Evolutionary conservation across 2,888 invertebrate species (phyloP).

Genomic region (Drosophila barbarae): DNA sequence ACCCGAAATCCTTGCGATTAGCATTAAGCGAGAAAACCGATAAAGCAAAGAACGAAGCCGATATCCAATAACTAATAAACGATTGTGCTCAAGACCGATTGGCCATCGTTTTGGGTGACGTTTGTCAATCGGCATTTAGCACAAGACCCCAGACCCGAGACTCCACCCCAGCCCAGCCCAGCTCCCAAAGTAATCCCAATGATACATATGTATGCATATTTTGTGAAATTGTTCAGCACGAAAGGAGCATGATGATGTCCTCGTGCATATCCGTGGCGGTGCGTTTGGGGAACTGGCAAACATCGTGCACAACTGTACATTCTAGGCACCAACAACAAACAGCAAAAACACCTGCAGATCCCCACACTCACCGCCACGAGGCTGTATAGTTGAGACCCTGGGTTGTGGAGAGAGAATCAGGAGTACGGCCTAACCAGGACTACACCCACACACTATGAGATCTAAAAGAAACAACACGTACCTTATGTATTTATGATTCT

Average conservation of each 20-base stretch:
- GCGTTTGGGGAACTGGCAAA: constrained; percentile 33
- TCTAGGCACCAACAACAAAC: constrained; percentile 35
- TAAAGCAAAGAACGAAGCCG: neutral
- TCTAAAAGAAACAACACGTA: constrained; percentile 21
- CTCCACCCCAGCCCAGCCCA: neutral
- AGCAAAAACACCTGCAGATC: constrained; percentile 10
- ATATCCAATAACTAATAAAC: constrained; percentile 21
- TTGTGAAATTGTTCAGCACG: constrained; percentile 11
- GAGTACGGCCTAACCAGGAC: constrained; percentile 13
- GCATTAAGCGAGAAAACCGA: constrained; percentile 17
- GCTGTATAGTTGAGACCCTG: constrained; percentile 4
- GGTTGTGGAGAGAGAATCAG: constrained; percentile 6
- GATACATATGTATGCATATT: constrained; percentile 16
- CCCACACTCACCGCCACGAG: constrained; percentile 23
- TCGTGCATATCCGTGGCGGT: constrained; percentile 3
- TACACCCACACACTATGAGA: constrained; percentile 2
- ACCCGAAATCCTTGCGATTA: constrained; percentile 22
- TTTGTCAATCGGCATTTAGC: constrained; percentile 55
- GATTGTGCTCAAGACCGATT: constrained; percentile 51
- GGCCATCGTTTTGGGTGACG: constrained; percentile 56
- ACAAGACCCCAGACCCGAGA: constrained; percentile 3
- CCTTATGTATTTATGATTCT: constrained; percentile 61
- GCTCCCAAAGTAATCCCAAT: neutral
- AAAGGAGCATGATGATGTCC: neutral
- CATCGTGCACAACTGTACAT: constrained; percentile 53